Evolutionary conservation across 2,113 vertebrate species (phyloP).

Genomic region (Anhinga anhinga): DNA sequence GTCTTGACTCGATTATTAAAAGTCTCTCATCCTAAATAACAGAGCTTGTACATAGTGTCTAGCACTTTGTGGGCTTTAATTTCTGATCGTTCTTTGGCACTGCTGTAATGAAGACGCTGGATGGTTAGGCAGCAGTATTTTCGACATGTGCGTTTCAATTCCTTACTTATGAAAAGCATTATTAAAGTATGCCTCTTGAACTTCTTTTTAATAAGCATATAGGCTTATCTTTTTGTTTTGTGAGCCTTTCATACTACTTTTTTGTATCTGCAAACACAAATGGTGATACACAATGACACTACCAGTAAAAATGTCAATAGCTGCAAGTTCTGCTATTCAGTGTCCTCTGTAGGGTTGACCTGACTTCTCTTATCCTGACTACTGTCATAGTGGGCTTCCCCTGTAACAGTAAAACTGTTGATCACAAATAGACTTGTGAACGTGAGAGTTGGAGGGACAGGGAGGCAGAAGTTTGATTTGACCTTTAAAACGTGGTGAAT

Average conservation of each 20-base stretch:
- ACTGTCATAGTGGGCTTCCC: neutral
- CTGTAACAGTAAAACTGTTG: neutral
- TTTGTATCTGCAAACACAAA: neutral
- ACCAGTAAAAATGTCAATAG: neutral
- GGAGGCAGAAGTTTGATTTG: neutral
- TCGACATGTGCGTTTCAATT: neutral
- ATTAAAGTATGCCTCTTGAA: neutral
- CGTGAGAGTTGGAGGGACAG: neutral
- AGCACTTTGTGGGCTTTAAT: neutral
- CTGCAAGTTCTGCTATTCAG: neutral
- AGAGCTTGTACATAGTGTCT: neutral
- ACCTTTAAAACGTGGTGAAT: neutral
- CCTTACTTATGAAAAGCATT: neutral
- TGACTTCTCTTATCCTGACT: neutral
- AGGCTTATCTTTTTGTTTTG: neutral
- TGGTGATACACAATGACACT: neutral
- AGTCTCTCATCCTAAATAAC: neutral
- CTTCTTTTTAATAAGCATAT: neutral
- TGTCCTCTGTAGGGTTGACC: neutral
- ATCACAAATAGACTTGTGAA: neutral
- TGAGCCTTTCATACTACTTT: neutral
- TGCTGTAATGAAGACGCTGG: neutral
- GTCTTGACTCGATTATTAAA: neutral
- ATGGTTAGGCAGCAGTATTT: neutral
- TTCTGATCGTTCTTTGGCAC: neutral